Conservation (phyloP, 2,888 invertebrate species). For the Acanthosoma haemorrhoidale region DNA sequence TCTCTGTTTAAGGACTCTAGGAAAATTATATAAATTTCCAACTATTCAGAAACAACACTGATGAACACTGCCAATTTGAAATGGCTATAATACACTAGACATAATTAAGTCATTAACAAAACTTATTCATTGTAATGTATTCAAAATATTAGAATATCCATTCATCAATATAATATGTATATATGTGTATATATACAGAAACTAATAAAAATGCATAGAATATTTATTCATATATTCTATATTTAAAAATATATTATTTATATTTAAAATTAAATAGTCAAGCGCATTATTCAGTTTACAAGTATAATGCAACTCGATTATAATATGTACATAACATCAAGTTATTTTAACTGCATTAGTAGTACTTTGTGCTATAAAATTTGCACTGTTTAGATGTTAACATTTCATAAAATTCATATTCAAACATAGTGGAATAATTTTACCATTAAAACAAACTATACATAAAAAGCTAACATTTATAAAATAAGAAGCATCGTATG, state of each 20-base stretch:
- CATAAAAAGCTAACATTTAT: background rate
- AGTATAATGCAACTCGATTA: background rate
- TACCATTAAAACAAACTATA: background rate
- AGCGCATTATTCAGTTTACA: slow-evolving; percentile 9
- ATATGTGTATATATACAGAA: slow-evolving; percentile 10
- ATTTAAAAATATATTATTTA: slow-evolving; percentile 5
- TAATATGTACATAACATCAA: background rate
- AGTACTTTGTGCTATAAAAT: background rate
- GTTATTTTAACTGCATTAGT: background rate
- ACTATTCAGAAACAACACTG: background rate
- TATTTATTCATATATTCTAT: slow-evolving; percentile 4
- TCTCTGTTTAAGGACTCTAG: background rate
- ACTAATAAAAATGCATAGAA: slow-evolving; percentile 11
- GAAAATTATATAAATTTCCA: background rate
- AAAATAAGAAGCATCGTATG: no score
- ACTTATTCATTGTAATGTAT: background rate
- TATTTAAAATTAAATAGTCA: slow-evolving; percentile 1
- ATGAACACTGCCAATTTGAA: slow-evolving; percentile 7
- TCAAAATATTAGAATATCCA: slow-evolving; percentile 1
- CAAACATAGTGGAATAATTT: background rate
- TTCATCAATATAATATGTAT: slow-evolving; percentile 1
- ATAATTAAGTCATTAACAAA: background rate
- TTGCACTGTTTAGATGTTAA: background rate
- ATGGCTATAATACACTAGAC: background rate
- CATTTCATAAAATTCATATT: background rate